phyloP scores from a whole-genome alignment of 2,113 vertebrate species.

The Hassar affinis region DNA sequence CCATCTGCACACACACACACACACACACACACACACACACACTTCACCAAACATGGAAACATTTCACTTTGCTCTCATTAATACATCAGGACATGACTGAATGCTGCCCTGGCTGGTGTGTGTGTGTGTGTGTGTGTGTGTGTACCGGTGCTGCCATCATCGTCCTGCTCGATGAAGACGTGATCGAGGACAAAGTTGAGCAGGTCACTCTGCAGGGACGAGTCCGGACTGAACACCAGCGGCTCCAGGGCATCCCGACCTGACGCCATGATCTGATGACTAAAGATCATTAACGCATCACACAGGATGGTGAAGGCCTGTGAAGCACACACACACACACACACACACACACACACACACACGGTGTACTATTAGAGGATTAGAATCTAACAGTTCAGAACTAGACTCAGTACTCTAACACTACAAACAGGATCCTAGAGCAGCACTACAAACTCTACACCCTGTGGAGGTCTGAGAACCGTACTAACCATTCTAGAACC shows the following conservation, averaged over 20 bases:
- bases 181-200: constrained; percentile 97
- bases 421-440: background rate
- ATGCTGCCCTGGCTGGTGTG: background rate
- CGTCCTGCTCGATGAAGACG: constrained; percentile 98
- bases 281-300: constrained; percentile 98
- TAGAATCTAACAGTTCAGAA: background rate
- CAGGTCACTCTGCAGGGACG: constrained; percentile 90
- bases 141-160: constrained; percentile 92
- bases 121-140: background rate
- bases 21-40: background rate
- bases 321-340: constrained; percentile 14
- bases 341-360: background rate
- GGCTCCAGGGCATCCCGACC: constrained; percentile 93
- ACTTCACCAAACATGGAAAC: background rate
- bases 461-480: background rate
- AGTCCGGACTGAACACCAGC: constrained; percentile 92
- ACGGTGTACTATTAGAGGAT: background rate
- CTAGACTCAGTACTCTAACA: background rate
- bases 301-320: constrained; percentile 98
- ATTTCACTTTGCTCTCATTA: background rate
- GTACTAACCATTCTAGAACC: background rate
- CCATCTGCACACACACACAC: constrained; percentile 76
- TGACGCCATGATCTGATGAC: constrained; percentile 96
- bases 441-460: background rate
- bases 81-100: background rate